Evolutionary conservation across 2,113 vertebrate genomes (phyloP).

Genomic region (Crocuta crocuta): DNA sequence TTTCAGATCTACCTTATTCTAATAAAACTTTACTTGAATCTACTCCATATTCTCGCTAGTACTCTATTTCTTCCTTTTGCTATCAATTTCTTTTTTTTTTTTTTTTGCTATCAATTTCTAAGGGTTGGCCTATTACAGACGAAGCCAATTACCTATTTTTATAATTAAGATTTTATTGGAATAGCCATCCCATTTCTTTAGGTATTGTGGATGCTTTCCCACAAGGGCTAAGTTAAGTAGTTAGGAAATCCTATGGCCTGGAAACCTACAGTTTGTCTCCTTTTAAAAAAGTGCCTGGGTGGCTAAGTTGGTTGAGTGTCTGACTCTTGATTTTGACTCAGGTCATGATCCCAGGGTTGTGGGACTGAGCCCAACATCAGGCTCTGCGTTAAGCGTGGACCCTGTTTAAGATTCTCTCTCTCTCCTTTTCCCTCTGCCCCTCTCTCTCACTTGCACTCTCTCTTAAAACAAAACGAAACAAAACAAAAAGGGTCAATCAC

Average conservation of each 20-base stretch:
- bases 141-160: background rate
- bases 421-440: no score
- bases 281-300: background rate
- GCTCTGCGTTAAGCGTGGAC: no score
- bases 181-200: conserved; percentile 37
- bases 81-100: conserved; percentile 16
- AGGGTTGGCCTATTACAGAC: background rate
- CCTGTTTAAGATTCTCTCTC: no score
- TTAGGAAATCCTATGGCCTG: background rate
- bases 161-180: background rate
- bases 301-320: no score
- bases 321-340: no score
- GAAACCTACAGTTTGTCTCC: conserved; percentile 37
- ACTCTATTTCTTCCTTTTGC: background rate
- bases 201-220: conserved; percentile 13
- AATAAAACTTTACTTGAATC: conserved; percentile 35
- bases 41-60: background rate
- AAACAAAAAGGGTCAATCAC: background rate
- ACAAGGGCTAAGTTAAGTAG: background rate
- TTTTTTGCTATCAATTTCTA: conserved; percentile 2
- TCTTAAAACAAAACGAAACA: no score
- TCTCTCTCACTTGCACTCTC: no score
- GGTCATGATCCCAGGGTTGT: no score
- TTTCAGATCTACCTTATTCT: background rate
- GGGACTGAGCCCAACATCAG: no score